Conservation (phyloP, 2,113 vertebrate genomes). For the Acinonyx jubatus region DNA sequence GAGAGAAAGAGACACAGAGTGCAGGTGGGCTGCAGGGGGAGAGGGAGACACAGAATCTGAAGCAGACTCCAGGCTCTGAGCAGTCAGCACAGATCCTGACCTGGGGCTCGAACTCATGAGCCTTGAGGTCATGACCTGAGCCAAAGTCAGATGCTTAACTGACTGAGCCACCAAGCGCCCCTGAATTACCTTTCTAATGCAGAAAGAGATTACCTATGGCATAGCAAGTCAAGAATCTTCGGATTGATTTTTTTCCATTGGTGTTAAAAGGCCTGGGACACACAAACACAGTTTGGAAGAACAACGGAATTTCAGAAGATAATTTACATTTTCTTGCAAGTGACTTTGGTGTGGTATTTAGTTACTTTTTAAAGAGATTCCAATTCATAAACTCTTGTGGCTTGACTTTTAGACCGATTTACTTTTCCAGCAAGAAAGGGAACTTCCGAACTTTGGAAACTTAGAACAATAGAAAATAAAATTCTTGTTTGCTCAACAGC, state of each 20-base stretch:
- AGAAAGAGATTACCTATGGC: not conserved
- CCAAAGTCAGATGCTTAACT: too few species aligned
- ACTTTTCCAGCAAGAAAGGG: not conserved
- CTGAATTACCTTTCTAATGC: not conserved
- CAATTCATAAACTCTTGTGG: not conserved
- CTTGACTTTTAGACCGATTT: not conserved
- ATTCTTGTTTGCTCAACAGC: not conserved
- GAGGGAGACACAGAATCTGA: too few species aligned
- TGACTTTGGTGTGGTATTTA: not conserved
- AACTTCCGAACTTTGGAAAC: not conserved
- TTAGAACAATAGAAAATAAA: not conserved
- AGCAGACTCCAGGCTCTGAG: too few species aligned
- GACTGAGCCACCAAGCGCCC: too few species aligned
- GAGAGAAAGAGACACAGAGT: too few species aligned
- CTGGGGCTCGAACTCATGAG: too few species aligned
- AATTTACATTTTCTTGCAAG: not conserved
- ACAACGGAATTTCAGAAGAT: not conserved
- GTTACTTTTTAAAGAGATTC: not conserved
- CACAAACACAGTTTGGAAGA: not conserved
- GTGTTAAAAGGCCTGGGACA: not conserved
- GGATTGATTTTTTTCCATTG: not conserved
- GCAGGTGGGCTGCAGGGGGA: too few species aligned
- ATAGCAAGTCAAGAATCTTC: not conserved
- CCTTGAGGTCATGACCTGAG: too few species aligned
- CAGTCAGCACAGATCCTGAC: too few species aligned